A percentile compares a stretch with the other conserved stretches of the same genome.
These are phyloP conservation scores for Pomacea canaliculata DNA, from an alignment of 2,888 invertebrate genomes.

Conservation along the genomic window DNA sequence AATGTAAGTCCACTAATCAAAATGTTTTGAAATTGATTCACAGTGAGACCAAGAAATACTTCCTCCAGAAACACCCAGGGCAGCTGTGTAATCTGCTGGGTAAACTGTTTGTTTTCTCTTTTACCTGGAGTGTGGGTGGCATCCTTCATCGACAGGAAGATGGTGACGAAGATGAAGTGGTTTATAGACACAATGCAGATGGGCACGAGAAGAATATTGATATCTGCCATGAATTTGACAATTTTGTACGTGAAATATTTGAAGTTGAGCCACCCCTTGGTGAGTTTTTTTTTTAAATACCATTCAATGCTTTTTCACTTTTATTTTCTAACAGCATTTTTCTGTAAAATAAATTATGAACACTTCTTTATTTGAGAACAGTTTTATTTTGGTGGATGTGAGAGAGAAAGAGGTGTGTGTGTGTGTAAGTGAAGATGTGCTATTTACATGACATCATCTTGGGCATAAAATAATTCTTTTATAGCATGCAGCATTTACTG, in stretches of 20 bases:
- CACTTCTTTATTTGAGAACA: too few relatives aligned
- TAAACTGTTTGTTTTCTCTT: constrained; percentile 68
- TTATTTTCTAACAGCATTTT: not conserved
- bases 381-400: too few relatives aligned
- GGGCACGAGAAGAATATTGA: constrained; percentile 52
- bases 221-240: constrained; percentile 69
- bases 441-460: too few relatives aligned
- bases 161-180: constrained; percentile 60
- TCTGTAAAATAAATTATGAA: too few relatives aligned
- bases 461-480: too few relatives aligned
- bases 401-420: too few relatives aligned
- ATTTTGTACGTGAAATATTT: constrained; percentile 67
- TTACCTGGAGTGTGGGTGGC: constrained; percentile 69
- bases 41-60: constrained; percentile 52
- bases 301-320: not conserved
- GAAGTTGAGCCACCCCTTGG: constrained; percentile 68
- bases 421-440: too few relatives aligned
- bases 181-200: constrained; percentile 46
- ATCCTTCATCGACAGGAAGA: constrained; percentile 66
- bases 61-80: constrained; percentile 64
- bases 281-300: constrained; percentile 31
- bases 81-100: constrained; percentile 63
- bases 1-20: too few relatives aligned
- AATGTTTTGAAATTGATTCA: not conserved
- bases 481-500: too few relatives aligned